Conservation (phyloP, 2,113 vertebrate genomes). For the Bothrops jararaca region DNA sequence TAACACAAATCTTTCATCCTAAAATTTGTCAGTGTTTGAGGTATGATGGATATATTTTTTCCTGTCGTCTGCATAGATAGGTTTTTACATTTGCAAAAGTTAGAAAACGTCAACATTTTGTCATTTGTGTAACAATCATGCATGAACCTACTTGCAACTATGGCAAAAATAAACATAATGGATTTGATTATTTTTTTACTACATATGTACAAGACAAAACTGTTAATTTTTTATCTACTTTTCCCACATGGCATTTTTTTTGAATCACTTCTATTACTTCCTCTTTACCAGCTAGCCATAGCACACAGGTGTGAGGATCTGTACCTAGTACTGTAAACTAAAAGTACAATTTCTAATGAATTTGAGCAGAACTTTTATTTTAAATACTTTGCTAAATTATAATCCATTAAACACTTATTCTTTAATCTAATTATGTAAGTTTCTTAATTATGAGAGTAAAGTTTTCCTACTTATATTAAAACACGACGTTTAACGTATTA, state of each 20-base stretch:
- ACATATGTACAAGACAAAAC: background rate
- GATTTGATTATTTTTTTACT: background rate
- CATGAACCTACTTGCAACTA: background rate
- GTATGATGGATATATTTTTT: background rate
- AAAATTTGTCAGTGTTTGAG: background rate
- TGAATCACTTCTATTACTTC: background rate
- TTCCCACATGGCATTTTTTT: slow-evolving; percentile 11
- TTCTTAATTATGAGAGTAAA: fast-evolving
- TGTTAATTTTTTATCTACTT: background rate
- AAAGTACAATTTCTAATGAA: fast-evolving
- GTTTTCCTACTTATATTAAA: background rate
- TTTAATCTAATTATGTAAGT: fast-evolving
- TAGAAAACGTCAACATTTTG: background rate
- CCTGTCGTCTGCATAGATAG: background rate
- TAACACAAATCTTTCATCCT: background rate
- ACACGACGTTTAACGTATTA: background rate
- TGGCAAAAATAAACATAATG: background rate
- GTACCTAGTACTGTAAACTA: fast-evolving
- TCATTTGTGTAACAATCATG: background rate
- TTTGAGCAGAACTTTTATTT: fast-evolving
- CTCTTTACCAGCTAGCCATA: fast-evolving
- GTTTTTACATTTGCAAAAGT: background rate
- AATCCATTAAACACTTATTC: fast-evolving
- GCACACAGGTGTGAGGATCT: fast-evolving
- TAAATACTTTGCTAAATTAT: background rate